These are phyloP conservation scores for Pseudomyrmex flavicornis DNA, from an alignment of 1,140 invertebrate species.

Conservation along the genomic window DNA sequence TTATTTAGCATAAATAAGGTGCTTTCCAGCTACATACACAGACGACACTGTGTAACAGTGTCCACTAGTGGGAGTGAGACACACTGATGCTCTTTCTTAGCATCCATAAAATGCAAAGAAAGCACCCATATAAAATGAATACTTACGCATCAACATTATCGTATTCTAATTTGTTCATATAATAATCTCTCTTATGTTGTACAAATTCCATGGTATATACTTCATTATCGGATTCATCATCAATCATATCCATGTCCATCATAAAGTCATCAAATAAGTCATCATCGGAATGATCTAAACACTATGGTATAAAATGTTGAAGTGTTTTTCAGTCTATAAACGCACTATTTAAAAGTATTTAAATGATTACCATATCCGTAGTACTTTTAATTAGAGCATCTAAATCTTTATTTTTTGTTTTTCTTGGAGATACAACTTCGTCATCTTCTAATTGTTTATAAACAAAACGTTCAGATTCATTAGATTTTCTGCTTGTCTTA, in stretches of 20 bases:
- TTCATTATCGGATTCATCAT: slow-evolving; percentile 81
- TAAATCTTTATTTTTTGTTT: slow-evolving; percentile 84
- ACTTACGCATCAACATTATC: slow-evolving; percentile 89
- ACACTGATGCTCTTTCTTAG: too few species aligned
- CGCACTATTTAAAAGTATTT: slow-evolving; percentile 5
- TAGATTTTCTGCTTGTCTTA: slow-evolving; percentile 88
- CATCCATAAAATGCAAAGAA: too few species aligned
- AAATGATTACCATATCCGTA: slow-evolving; percentile 85
- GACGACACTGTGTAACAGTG: too few species aligned
- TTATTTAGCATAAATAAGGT: not conserved
- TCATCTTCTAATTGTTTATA: slow-evolving; percentile 70
- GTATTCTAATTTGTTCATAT: slow-evolving; percentile 95
- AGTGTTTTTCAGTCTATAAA: slow-evolving; percentile 3
- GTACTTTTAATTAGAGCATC: slow-evolving; percentile 87
- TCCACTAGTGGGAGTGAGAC: too few species aligned
- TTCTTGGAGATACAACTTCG: slow-evolving; percentile 57
- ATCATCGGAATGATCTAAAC: slow-evolving; percentile 83
- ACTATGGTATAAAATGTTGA: slow-evolving; percentile 62
- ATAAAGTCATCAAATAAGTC: slow-evolving; percentile 71
- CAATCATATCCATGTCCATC: slow-evolving; percentile 43
- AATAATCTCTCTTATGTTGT: slow-evolving; percentile 96
- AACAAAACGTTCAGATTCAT: slow-evolving; percentile 69
- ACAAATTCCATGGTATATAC: slow-evolving; percentile 90
- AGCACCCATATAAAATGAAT: not conserved
- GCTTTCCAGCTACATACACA: too few species aligned